A percentile compares a stretch with the other conserved stretches of the same genome.
phyloP scores from a whole-genome alignment of 2,888 invertebrate species.

The Mechanitis messenoides region DNA sequence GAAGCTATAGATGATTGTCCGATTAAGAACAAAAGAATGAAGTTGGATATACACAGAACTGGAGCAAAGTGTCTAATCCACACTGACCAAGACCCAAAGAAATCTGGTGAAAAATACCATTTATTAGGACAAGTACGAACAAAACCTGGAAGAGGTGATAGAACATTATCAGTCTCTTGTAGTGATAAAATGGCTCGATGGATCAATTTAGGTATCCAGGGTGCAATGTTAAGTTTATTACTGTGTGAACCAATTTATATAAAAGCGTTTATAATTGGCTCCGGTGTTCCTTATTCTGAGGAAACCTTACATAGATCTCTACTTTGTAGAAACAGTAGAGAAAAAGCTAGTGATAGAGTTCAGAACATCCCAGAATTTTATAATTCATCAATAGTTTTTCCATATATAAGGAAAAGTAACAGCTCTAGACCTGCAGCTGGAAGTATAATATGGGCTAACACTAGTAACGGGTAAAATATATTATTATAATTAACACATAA shows the following conservation, averaged over 20 bases:
- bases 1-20: conserved; percentile 37
- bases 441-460: conserved; percentile 59
- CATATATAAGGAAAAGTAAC: conserved; percentile 37
- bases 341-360: conserved; percentile 24
- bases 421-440: conserved; percentile 48
- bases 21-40: conserved; percentile 38
- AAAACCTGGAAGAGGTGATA: conserved; percentile 94
- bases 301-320: conserved; percentile 77
- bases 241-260: conserved; percentile 82
- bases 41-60: conserved; percentile 79
- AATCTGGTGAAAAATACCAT: conserved; percentile 79
- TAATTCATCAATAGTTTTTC: conserved; percentile 45
- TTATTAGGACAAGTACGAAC: conserved; percentile 83
- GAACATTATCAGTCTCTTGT: conserved; percentile 92
- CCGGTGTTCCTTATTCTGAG: conserved; percentile 78
- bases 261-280: conserved; percentile 82
- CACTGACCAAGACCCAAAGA: conserved; percentile 75
- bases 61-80: conserved; percentile 90
- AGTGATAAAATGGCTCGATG: conserved; percentile 96
- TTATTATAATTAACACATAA: conserved; percentile 8
- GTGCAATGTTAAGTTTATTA: conserved; percentile 83
- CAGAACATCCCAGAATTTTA: conserved; percentile 42
- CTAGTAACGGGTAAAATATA: conserved; percentile 39
- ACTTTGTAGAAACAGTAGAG: conserved; percentile 46
- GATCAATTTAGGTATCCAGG: conserved; percentile 91